Base-by-base conservation (phyloP, 2,888 invertebrate species). In the Caradrina clavipalpis region DNA sequence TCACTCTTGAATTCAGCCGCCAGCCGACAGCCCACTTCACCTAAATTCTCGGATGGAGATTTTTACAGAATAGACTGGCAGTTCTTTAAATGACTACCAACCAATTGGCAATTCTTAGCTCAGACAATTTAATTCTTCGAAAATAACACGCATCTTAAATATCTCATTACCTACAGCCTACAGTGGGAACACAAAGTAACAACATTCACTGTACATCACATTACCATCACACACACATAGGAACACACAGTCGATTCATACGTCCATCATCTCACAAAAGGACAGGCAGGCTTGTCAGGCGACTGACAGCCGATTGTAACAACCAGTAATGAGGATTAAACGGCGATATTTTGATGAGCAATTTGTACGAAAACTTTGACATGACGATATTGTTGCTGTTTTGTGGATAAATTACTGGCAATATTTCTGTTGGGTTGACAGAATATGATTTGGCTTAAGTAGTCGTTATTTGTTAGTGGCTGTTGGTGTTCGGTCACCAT, bases 221-320 rank as follows among this genome's bases (percentile, higher is more conserved):
- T 76, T 75, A 63, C 51, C 58, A 56, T 61, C 71, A 57, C 61
- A 79, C 58, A 74, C 11, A 56, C 59, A 47, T 8, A 56, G 56
- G 19, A 17, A 51, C 21, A 11, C 49, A 11, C 49, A 64, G 64
- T 74, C 88, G 83, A 92, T 92, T 92, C 92, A 92, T 84, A 84
- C 85, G 93, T 93, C 93, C 86, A 91, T 93, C 93, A 93, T 66
- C 55, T 81, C 79, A 87, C 88, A 88, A 88, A 86, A 84, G 78
- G 81, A 82, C 83, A 76, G 72, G 76, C 74, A 61, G 69, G 72
- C 73, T 65, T 74, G 79, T 77, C 86, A 78, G 78, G 21, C 54
- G 59, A 54, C 82, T 75, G 81, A 81, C 82, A 75, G 49, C 73
- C 84, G 86, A 89, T 89, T 89, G 88, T 88, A 82, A 35, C 73